phyloP scores from a whole-genome alignment of 2,888 invertebrate species.

The Drosophila meridionalis region DNA sequence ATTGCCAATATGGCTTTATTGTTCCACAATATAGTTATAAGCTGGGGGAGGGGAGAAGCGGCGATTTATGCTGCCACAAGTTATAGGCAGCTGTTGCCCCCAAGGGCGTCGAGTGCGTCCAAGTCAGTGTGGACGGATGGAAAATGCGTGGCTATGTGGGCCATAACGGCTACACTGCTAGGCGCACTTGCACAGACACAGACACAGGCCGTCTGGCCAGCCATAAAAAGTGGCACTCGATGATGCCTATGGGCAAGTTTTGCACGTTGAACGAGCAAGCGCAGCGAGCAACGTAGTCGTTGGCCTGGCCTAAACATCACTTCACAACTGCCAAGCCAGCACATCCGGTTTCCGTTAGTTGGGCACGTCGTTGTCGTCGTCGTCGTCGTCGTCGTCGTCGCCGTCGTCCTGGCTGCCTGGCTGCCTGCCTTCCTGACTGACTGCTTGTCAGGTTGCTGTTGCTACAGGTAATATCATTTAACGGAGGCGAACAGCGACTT shows the following conservation, averaged over 20 bases:
- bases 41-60: conserved; percentile 21
- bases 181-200: conserved; percentile 17
- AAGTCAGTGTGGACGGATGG: conserved; percentile 20
- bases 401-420: not conserved
- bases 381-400: not conserved
- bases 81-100: conserved; percentile 33
- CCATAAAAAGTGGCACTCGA: conserved; percentile 78
- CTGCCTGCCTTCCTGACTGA: conserved; percentile 4
- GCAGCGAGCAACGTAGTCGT: conserved; percentile 13
- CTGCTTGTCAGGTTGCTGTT: conserved; percentile 72
- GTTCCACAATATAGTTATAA: conserved; percentile 33
- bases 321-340: conserved; percentile 80
- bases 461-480: conserved; percentile 82
- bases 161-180: conserved; percentile 53
- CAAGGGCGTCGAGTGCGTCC: conserved; percentile 26
- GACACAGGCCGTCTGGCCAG: conserved; percentile 30
- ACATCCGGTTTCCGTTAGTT: conserved; percentile 80
- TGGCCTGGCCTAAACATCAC: conserved; percentile 72
- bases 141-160: conserved; percentile 47
- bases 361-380: conserved; percentile 47
- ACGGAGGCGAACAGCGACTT: conserved; percentile 45
- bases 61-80: conserved; percentile 76
- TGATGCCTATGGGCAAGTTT: conserved; percentile 76
- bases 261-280: conserved; percentile 27
- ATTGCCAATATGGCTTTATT: conserved; percentile 77